phyloP scores from a whole-genome alignment of 2,113 vertebrate species.

The Gorsachius goisagi region DNA sequence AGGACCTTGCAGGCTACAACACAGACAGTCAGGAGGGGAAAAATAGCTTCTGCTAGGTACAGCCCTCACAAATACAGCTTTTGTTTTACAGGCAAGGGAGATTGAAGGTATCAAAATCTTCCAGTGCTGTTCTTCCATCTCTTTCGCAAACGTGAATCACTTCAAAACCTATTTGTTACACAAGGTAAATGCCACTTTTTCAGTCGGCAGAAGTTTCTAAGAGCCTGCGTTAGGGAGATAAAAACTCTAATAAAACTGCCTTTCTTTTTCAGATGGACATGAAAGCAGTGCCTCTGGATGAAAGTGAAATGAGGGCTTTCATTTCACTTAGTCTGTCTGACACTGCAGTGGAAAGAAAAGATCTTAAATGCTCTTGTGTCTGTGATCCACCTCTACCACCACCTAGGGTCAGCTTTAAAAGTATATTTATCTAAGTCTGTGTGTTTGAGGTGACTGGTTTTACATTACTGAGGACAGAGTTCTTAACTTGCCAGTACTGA shows the following conservation, averaged over 20 bases:
- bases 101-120: conserved; percentile 68
- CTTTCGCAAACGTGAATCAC: conserved; percentile 51
- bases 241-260: background rate
- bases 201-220: background rate
- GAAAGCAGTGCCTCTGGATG: conserved; percentile 52
- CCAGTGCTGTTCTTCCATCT: conserved; percentile 69
- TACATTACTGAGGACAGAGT: background rate
- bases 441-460: background rate
- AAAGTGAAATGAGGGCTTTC: conserved; percentile 42
- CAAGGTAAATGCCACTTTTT: conserved; percentile 26
- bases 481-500: background rate
- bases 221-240: background rate
- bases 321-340: background rate
- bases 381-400: conserved; percentile 35
- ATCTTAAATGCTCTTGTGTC: conserved; percentile 38
- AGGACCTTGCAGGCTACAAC: background rate
- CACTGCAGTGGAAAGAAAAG: background rate
- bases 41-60: background rate
- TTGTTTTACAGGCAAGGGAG: conserved; percentile 9
- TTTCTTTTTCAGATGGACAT: conserved; percentile 53
- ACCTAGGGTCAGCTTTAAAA: conserved; percentile 47
- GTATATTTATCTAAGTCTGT: background rate
- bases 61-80: background rate
- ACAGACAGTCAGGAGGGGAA: background rate
- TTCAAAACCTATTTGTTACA: conserved; percentile 54